Conservation (phyloP, 2,888 invertebrate species). For the Atrina japonica region DNA sequence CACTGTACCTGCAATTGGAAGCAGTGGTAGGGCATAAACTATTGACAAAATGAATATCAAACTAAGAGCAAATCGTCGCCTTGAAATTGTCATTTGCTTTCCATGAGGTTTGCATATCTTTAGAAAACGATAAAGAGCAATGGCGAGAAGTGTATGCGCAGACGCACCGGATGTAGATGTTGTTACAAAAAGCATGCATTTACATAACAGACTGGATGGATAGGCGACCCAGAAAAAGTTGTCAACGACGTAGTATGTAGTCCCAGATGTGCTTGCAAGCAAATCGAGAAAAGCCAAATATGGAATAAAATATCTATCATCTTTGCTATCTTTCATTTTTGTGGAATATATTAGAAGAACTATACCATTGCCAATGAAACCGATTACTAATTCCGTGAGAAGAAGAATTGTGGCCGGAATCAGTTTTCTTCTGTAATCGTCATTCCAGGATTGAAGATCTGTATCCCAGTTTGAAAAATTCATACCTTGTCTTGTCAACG, state of each 20-base stretch:
- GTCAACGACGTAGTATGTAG: constrained; percentile 20
- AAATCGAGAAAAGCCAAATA: constrained; percentile 24
- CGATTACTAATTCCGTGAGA: constrained; percentile 5
- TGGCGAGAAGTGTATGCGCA: constrained; percentile 20
- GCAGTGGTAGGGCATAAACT: constrained; percentile 12
- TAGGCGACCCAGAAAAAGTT: constrained; percentile 20
- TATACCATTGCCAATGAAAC: constrained; percentile 17
- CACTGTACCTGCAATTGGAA: constrained; percentile 19
- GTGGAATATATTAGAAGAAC: constrained; percentile 27
- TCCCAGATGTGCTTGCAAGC: constrained; percentile 4
- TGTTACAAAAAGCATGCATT: constrained; percentile 14
- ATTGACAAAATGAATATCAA: constrained; percentile 12
- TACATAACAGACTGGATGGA: constrained; percentile 20
- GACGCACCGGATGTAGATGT: constrained; percentile 15
- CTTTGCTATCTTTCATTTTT: constrained; percentile 15
- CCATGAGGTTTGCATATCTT: constrained; percentile 28
- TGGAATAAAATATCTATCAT: constrained; percentile 35
- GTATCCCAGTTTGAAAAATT: too few relatives aligned
- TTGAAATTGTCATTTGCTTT: constrained; percentile 18
- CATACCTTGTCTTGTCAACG: too few relatives aligned
- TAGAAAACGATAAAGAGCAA: constrained; percentile 22
- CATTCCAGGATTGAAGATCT: constrained; percentile 3
- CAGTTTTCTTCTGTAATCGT: constrained; percentile 10
- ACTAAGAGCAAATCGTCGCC: constrained; percentile 10
- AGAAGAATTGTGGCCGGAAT: constrained; percentile 5